Conservation (phyloP, 2,888 invertebrate genomes). For the Monochamus alternatus region DNA sequence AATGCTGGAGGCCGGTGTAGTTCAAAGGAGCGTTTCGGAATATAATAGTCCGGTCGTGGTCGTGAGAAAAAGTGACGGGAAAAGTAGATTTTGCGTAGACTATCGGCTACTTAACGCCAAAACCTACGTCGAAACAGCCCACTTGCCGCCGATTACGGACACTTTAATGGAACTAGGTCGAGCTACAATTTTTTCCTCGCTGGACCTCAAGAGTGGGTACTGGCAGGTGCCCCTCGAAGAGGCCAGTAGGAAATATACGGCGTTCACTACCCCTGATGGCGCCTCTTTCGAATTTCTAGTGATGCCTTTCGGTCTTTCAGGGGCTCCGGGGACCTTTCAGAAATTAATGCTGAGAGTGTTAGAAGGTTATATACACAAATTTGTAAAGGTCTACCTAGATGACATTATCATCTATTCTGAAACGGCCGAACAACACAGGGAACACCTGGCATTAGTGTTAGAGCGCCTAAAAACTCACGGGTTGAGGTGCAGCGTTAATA, state of each 20-base stretch:
- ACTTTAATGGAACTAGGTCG: too few relatives aligned
- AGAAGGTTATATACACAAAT: constrained; percentile 22
- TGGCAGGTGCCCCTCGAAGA: background rate
- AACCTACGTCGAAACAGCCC: too few relatives aligned
- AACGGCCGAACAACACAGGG: constrained; percentile 44
- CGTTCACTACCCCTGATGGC: too few relatives aligned
- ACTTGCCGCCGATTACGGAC: too few relatives aligned
- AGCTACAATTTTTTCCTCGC: background rate
- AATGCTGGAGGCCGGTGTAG: too few relatives aligned
- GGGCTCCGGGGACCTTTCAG: background rate
- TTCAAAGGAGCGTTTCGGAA: too few relatives aligned
- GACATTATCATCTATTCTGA: constrained; percentile 55
- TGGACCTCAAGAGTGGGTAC: background rate
- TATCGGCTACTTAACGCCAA: too few relatives aligned
- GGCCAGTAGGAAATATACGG: too few relatives aligned
- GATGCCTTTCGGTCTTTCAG: background rate
- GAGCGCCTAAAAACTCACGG: constrained; percentile 46
- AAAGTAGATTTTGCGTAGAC: too few relatives aligned
- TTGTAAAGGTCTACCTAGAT: constrained; percentile 57
- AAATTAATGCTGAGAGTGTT: constrained; percentile 21
- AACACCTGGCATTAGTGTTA: constrained; percentile 45
- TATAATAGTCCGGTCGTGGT: background rate
- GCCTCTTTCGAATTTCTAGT: too few relatives aligned
- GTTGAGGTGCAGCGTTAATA: constrained; percentile 37
- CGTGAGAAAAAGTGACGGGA: background rate